Evolutionary conservation across 2,888 invertebrate species (phyloP).

Genomic region (Morinoia aosen): DNA sequence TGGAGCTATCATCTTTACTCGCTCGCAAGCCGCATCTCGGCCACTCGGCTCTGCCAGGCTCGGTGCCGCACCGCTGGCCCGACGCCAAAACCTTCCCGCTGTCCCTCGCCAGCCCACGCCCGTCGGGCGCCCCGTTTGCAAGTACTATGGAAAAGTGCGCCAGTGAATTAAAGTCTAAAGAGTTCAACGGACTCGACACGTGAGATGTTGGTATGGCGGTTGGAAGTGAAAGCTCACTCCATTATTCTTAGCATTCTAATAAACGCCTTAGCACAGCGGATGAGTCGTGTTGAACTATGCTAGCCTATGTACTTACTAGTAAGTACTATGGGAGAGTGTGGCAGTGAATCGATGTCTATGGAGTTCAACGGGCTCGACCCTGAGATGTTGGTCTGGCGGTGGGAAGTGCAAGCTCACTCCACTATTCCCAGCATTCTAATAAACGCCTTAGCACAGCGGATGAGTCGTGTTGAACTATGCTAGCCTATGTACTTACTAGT

Average conservation of each 20-base stretch:
- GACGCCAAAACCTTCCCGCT: background rate
- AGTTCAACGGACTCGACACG: background rate
- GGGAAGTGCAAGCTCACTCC: background rate
- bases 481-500: no score
- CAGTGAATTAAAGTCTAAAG: background rate
- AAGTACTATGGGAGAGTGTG: no score
- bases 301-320: no score
- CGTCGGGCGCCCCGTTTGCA: background rate
- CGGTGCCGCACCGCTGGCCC: constrained; percentile 16
- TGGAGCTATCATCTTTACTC: constrained; percentile 22
- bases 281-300: no score
- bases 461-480: no score
- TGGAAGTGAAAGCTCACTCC: background rate
- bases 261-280: background rate
- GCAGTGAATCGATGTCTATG: background rate
- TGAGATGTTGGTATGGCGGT: background rate
- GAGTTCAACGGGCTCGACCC: background rate
- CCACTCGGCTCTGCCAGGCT: background rate
- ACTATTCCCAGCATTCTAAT: no score
- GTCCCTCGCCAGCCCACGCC: background rate
- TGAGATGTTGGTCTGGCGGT: background rate
- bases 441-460: background rate
- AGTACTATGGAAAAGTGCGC: no score
- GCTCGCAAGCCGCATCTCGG: background rate
- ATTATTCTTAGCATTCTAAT: no score